Percentiles rank a stretch among this genome's conserved stretches.
phyloP scores from a whole-genome alignment of 2,797 vertebrate species.

The Dryobates pubescens region DNA sequence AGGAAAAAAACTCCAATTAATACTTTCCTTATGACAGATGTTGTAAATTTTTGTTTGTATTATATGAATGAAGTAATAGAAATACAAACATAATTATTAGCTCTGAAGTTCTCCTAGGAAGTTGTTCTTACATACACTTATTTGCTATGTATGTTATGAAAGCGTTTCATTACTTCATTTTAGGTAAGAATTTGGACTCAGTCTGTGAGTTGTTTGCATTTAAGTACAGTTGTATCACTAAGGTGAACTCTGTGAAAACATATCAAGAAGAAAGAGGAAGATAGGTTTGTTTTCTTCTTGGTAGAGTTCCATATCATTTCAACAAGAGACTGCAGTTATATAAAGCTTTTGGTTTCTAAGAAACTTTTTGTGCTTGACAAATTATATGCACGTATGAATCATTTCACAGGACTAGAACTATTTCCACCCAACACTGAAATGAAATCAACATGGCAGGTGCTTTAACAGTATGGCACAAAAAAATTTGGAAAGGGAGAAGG shows the following conservation, averaged over 20 bases:
- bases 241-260: not conserved
- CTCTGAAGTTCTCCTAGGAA: not conserved
- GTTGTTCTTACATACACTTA: constrained; percentile 50
- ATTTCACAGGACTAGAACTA: constrained; percentile 20
- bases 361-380: constrained; percentile 38
- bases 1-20: not conserved
- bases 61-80: constrained; percentile 1
- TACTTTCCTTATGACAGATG: not conserved
- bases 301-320: not conserved
- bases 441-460: constrained; percentile 44
- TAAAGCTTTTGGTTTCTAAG: not conserved
- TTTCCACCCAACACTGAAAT: constrained; percentile 32
- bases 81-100: constrained; percentile 22
- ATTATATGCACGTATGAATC: not conserved
- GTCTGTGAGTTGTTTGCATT: constrained; percentile 44
- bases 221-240: not conserved
- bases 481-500: not conserved
- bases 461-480: constrained; percentile 30
- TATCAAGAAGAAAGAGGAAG: not conserved
- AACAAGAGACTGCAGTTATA: not conserved
- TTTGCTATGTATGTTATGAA: constrained; percentile 38
- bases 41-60: not conserved
- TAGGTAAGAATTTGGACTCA: constrained; percentile 30
- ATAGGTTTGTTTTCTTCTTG: not conserved
- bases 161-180: constrained; percentile 54